Conservation (phyloP, 2,797 vertebrate species). For the Girardinus metallicus region DNA sequence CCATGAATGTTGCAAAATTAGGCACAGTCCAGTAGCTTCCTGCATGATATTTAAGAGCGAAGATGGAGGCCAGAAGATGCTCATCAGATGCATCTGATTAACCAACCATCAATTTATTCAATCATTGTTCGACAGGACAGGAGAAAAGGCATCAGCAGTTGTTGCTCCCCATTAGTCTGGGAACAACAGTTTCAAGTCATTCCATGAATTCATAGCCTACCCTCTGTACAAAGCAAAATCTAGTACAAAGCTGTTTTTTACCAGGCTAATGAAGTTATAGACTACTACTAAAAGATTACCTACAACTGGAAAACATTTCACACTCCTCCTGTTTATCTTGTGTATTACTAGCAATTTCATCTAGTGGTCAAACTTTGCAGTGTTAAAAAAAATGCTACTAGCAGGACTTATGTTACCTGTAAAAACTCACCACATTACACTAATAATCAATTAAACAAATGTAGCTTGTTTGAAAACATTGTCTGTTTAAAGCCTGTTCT, state of each 20-base stretch:
- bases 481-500: neutral
- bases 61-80: neutral
- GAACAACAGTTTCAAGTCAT: neutral
- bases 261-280: no score
- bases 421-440: neutral
- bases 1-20: neutral
- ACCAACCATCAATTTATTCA: neutral
- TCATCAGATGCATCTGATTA: neutral
- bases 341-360: neutral
- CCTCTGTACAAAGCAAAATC: no score
- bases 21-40: neutral
- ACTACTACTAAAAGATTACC: neutral
- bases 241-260: no score
- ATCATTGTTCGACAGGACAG: neutral
- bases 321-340: neutral
- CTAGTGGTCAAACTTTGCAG: neutral
- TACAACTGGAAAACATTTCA: neutral
- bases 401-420: neutral
- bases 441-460: neutral
- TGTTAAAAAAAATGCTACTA: neutral
- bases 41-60: neutral
- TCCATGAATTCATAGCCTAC: no score
- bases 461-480: neutral
- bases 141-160: neutral
- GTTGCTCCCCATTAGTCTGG: neutral